Evolutionary conservation across 1,140 invertebrate species (phyloP).

Genomic region (Contarinia nasturtii): DNA sequence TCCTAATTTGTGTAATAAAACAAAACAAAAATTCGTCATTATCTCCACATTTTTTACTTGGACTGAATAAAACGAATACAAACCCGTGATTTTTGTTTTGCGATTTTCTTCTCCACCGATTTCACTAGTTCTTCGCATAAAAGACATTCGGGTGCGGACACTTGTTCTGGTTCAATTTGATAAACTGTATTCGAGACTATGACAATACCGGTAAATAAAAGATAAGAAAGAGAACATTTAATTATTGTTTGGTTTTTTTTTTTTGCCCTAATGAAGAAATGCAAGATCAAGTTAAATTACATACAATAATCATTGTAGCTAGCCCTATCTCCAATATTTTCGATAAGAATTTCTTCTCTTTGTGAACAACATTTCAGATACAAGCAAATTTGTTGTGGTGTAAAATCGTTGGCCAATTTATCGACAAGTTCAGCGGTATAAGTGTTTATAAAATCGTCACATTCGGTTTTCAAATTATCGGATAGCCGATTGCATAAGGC

Average conservation of each 20-base stretch:
- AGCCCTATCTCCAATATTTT: neutral
- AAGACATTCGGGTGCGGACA: slow-evolving; percentile 13
- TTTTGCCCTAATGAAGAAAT: too few relatives aligned
- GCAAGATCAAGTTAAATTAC: too few relatives aligned
- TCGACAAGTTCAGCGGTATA: slow-evolving; percentile 59
- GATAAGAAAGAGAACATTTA: too few relatives aligned
- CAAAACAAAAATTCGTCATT: too few relatives aligned
- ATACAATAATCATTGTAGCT: neutral
- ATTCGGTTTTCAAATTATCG: slow-evolving; percentile 37
- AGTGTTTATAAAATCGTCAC: slow-evolving; percentile 52
- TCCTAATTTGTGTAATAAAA: neutral
- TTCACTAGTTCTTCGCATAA: slow-evolving; percentile 18
- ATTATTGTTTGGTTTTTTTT: too few relatives aligned
- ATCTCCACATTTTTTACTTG: too few relatives aligned
- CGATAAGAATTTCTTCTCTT: neutral
- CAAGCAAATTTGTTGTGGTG: slow-evolving; percentile 57
- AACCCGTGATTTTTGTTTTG: slow-evolving; percentile 6
- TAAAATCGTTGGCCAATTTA: slow-evolving; percentile 53
- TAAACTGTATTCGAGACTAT: too few relatives aligned
- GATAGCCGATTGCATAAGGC: slow-evolving; percentile 52
- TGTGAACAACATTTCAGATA: slow-evolving; percentile 44
- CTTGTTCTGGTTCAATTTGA: neutral
- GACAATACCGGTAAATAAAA: too few relatives aligned
- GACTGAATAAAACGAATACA: neutral
- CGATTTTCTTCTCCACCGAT: slow-evolving; percentile 13